Evolutionary conservation across 2,888 invertebrate genomes (phyloP).

Genomic region (Hemaris fuciformis): DNA sequence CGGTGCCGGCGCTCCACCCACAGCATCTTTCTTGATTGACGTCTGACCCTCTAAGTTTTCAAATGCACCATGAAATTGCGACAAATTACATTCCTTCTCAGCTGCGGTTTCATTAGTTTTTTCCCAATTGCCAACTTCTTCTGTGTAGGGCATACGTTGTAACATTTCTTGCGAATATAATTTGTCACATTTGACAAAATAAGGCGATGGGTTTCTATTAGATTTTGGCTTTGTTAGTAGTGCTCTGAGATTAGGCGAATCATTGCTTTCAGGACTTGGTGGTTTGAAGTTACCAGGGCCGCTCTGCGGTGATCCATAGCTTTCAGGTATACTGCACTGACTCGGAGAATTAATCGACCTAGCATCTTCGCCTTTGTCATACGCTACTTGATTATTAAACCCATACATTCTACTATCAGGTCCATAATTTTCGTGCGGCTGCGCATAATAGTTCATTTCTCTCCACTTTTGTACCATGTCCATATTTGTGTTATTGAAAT

Average conservation of each 20-base stretch:
- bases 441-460: conserved; percentile 60
- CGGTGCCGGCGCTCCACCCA: conserved; percentile 57
- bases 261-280: conserved; percentile 54
- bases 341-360: conserved; percentile 62
- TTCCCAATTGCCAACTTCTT: conserved; percentile 56
- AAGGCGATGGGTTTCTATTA: conserved; percentile 49
- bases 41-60: conserved; percentile 55
- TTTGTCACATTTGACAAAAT: conserved; percentile 54
- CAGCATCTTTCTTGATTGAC: conserved; percentile 62
- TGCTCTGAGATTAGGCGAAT: conserved; percentile 82
- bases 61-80: conserved; percentile 74
- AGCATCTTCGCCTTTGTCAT: conserved; percentile 52
- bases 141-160: conserved; percentile 52
- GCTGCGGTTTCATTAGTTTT: conserved; percentile 54
- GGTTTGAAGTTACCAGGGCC: conserved; percentile 53
- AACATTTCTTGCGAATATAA: conserved; percentile 52
- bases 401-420: conserved; percentile 49
- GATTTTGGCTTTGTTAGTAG: conserved; percentile 68
- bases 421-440: conserved; percentile 50
- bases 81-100: conserved; percentile 66
- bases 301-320: conserved; percentile 67
- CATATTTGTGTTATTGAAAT: conserved; percentile 45
- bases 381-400: conserved; percentile 22
- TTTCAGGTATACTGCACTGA: conserved; percentile 61
- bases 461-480: conserved; percentile 66